Evolutionary conservation across 1,140 invertebrate genomes (phyloP).

Genomic region (Rhopalosiphum padi): DNA sequence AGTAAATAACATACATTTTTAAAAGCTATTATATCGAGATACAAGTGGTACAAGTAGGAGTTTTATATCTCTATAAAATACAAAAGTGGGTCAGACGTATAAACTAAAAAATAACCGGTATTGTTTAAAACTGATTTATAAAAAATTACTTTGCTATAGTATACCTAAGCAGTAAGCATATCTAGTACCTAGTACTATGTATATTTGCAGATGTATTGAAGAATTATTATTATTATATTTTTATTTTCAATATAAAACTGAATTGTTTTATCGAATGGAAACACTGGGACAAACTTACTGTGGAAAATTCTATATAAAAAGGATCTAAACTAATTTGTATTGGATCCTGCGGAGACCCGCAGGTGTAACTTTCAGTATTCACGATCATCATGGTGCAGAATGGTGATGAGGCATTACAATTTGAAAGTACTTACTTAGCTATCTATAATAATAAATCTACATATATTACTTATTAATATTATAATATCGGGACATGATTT

Average conservation of each 20-base stretch:
- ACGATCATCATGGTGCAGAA: no score
- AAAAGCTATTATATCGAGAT: conserved; percentile 43
- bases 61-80: conserved; percentile 29
- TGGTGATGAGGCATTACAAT: no score
- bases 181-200: background rate
- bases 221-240: background rate
- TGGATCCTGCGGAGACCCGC: no score
- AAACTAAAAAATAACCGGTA: background rate
- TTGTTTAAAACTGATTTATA: conserved; percentile 28
- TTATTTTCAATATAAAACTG: background rate
- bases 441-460: no score
- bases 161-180: background rate
- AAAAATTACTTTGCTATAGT: background rate
- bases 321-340: background rate
- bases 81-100: conserved; percentile 27
- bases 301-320: background rate
- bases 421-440: no score
- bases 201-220: background rate
- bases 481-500: background rate
- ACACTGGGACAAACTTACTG: background rate
- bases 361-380: no score
- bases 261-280: background rate
- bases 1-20: conserved; percentile 37
- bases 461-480: no score
- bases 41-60: background rate